Conservation (phyloP, 2,888 invertebrate genomes). For the Drymonia ruficornis region DNA sequence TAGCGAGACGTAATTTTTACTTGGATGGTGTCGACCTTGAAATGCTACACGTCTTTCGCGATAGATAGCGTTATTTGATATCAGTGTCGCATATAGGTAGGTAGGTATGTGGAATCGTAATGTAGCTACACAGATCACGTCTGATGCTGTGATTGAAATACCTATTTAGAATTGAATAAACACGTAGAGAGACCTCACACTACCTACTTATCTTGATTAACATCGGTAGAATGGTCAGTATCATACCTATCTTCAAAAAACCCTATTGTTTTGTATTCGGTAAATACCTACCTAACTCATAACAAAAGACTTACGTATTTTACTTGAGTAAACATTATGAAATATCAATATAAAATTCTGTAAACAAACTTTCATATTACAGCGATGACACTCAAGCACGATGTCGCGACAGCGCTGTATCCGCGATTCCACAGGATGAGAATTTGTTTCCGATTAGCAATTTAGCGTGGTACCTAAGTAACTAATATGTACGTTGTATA, state of each 20-base stretch:
- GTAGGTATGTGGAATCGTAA: not conserved
- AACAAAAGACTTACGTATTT: no score
- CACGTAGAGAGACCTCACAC: not conserved
- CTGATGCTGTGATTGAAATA: not conserved
- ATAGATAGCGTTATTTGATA: constrained; percentile 6
- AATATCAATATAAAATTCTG: no score
- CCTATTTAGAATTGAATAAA: not conserved
- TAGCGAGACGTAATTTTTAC: constrained; percentile 2
- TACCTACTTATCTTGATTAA: no score
- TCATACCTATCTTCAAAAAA: no score
- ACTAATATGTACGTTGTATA: no score
- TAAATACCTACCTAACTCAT: no score
- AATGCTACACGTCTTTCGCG: constrained; percentile 3
- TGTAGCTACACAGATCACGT: constrained; percentile 3
- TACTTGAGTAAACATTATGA: no score
- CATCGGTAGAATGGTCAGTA: no score
- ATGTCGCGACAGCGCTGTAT: no score
- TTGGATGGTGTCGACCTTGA: constrained; percentile 3
- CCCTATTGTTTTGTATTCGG: no score
- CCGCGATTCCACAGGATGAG: not conserved
- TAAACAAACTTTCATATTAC: no score
- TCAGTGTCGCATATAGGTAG: not conserved
- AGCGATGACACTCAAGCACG: no score
- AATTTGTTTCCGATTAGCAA: not conserved
- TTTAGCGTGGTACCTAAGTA: not conserved